Conservation (phyloP, 2,113 vertebrate species). For the Columba janthina region DNA sequence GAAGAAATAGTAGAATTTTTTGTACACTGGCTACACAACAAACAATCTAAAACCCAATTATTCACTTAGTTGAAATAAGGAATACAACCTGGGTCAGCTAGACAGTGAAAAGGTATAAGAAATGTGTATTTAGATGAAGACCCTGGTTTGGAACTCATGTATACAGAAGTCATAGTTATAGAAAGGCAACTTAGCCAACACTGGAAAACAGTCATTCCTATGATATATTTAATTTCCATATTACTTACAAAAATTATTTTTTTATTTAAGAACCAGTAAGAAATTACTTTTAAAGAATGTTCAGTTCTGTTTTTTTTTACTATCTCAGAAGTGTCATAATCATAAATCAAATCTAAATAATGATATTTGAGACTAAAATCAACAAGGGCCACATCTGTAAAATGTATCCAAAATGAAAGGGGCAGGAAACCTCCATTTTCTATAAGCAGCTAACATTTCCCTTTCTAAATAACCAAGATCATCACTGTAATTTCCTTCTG, state of each 20-base stretch:
- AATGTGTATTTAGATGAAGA: not conserved
- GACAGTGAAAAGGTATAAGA: not conserved
- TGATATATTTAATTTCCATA: not conserved
- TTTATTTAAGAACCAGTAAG: not conserved
- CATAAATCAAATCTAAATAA: conserved; percentile 67
- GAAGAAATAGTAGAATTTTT: not conserved
- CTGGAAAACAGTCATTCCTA: not conserved
- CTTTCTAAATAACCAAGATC: conserved; percentile 12
- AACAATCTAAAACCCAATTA: not conserved
- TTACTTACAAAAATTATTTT: not conserved
- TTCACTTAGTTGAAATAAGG: not conserved
- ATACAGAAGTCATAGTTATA: not conserved
- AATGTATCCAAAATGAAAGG: conserved; percentile 59
- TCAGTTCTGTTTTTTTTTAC: conserved; percentile 45
- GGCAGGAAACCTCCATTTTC: conserved; percentile 42
- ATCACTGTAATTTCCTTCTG: conserved; percentile 52
- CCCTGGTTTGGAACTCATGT: not conserved
- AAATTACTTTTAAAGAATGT: conserved; percentile 23
- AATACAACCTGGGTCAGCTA: not conserved
- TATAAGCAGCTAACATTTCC: conserved; percentile 18
- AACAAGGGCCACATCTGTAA: conserved; percentile 65
- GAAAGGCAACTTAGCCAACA: not conserved
- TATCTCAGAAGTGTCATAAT: conserved; percentile 52
- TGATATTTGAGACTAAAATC: conserved; percentile 53
- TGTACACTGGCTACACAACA: not conserved